Conservation (phyloP, 2,888 invertebrate species). For the Criorhina ranunculi region DNA sequence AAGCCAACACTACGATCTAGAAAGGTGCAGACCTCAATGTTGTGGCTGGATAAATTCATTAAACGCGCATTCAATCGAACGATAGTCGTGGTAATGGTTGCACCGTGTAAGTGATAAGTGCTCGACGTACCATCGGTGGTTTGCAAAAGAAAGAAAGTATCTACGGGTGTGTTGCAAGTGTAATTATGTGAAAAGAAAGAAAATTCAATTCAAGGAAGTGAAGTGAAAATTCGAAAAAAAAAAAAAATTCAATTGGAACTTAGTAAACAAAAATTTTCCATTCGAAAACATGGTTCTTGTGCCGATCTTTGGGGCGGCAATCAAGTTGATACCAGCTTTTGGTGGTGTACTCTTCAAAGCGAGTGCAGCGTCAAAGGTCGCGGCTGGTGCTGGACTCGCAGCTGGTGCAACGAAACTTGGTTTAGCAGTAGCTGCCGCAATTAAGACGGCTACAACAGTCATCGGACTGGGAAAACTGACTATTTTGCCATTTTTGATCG, state of each 20-base stretch:
- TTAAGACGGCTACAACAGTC: conserved; percentile 89
- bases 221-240: conserved; percentile 54
- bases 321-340: conserved; percentile 80
- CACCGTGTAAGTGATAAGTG: conserved; percentile 60
- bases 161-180: conserved; percentile 29
- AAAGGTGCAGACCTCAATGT: conserved; percentile 34
- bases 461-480: conserved; percentile 90
- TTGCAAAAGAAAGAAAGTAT: conserved; percentile 65
- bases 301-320: conserved; percentile 81
- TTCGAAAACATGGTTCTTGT: conserved; percentile 80
- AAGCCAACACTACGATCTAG: conserved; percentile 31
- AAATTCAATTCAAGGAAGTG: conserved; percentile 64
- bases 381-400: conserved; percentile 81
- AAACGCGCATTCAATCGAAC: conserved; percentile 42
- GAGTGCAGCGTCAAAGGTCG: conserved; percentile 82
- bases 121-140: not conserved
- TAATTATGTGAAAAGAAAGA: conserved; percentile 62
- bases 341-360: conserved; percentile 83
- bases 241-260: conserved; percentile 59
- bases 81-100: conserved; percentile 39
- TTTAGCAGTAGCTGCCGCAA: conserved; percentile 86
- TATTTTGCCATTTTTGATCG: conserved; percentile 90
- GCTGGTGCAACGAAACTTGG: conserved; percentile 84
- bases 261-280: conserved; percentile 27
- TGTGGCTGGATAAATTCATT: conserved; percentile 32